Evolutionary conservation across 92 coral and sea anemone genomes (phyloP), one percentile per base, ranked within the genome.

Genomic region (Montipora capitata): DNA sequence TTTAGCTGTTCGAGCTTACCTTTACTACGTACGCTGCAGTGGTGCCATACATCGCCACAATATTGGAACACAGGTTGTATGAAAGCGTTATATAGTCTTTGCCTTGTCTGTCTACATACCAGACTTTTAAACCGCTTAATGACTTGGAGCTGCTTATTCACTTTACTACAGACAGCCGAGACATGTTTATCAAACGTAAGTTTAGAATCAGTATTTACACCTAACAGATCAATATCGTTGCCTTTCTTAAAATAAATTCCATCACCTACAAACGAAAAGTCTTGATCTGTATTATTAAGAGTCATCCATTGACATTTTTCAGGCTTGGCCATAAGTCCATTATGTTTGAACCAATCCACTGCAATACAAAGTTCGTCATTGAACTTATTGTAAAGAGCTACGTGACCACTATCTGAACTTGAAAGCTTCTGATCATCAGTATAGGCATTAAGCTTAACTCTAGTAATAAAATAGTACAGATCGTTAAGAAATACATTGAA

Each of bases 361-460:
- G 85, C 76, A 10, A 80, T 69, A 8, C 0, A 62, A 17, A 80
- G 75, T 62, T 80, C 76, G 63, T 52, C 41, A 45, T 65, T 62
- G n/a, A 80, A n/a, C 63, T 35, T 64, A 66, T 64, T 80, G 59
- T 66, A 66, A 68, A 80, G 85, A 17, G 85, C 62, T 40, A 63
- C 12, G 35, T 65, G 58, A 62, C 65, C 75, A 41, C 41, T 80
- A 80, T 80, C 76, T 15, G 85, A 80, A 51, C 39, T 40, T 41
- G 65, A 67, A 27, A 64, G 45, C 63, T 80, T 76, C 76, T 80
- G 85, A 80, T 80, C 85, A 15, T 80, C 85, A 58, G 62, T 76
- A 15, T 80, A 80, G 18, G 85, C 85, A 10, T 80, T 80, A 65
- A 45, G 42, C 35, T 80, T 64, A 69, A 66, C 85, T 80, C 45